Evolutionary conservation across 2,888 invertebrate species (phyloP).

Genomic region (Dicranocentrus wangi): DNA sequence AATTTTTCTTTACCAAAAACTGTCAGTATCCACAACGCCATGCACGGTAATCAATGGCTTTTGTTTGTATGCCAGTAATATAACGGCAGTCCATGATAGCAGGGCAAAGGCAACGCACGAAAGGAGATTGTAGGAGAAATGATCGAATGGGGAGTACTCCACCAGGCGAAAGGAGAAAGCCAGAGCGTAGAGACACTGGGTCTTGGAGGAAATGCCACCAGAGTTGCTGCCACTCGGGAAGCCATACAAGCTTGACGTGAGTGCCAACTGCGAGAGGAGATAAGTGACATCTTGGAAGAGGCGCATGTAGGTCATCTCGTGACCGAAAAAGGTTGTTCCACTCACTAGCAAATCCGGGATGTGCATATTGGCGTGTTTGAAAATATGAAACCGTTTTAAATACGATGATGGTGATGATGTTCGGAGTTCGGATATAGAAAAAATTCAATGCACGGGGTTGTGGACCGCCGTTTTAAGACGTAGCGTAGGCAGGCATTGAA

Average conservation of each 20-base stretch:
- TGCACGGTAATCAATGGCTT: neutral
- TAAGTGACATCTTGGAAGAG: conserved; percentile 17
- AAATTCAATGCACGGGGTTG: too few relatives aligned
- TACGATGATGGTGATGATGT: too few relatives aligned
- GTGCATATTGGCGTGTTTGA: neutral
- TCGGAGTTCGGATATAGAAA: too few relatives aligned
- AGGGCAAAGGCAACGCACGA: conserved; percentile 10
- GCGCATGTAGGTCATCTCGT: conserved; percentile 16
- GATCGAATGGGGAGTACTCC: conserved; percentile 26
- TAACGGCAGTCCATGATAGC: neutral
- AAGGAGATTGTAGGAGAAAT: conserved; percentile 19
- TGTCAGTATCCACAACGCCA: neutral
- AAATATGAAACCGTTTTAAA: conserved; percentile 24
- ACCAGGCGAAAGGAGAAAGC: conserved; percentile 22
- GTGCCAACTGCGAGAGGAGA: neutral
- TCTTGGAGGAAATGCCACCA: neutral
- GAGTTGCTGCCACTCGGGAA: neutral
- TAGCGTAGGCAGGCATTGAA: too few relatives aligned
- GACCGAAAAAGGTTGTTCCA: conserved; percentile 34
- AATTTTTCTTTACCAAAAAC: neutral
- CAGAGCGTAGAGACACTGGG: conserved; percentile 21
- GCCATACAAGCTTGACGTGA: conserved; percentile 8
- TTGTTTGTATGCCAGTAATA: neutral
- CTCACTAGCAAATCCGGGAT: neutral
- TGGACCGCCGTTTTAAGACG: too few relatives aligned